A percentile compares a stretch with the other conserved stretches of the same genome.
phyloP scores from a whole-genome alignment of 2,113 vertebrate species.

The Chaetodon trifascialis region DNA sequence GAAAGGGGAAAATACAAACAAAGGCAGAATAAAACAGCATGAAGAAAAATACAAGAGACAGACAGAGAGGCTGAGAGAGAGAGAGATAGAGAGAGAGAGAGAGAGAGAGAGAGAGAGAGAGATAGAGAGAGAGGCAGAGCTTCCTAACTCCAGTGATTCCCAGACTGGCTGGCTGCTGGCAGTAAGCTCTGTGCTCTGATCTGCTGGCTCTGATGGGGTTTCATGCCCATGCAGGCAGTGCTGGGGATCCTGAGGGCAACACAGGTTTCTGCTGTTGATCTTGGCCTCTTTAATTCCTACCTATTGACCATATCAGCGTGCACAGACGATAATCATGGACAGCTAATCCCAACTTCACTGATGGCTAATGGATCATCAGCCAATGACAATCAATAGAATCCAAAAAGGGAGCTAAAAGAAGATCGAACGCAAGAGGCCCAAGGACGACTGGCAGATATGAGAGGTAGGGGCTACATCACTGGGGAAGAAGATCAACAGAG shows the following conservation, averaged over 20 bases:
- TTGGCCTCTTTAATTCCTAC: conserved; percentile 9
- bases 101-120: conserved; percentile 45
- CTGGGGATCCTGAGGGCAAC: conserved; percentile 70
- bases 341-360: conserved; percentile 45
- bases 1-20: conserved; percentile 5
- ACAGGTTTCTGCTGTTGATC: conserved; percentile 55
- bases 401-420: conserved; percentile 65
- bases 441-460: conserved; percentile 79
- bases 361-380: conserved; percentile 69
- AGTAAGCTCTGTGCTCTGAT: conserved; percentile 72
- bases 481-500: not conserved
- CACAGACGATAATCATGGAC: conserved; percentile 46
- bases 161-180: conserved; percentile 70
- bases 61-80: conserved; percentile 24
- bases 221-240: conserved; percentile 63
- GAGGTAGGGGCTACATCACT: conserved; percentile 75
- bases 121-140: conserved; percentile 61
- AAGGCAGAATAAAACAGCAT: conserved; percentile 6
- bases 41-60: conserved; percentile 43
- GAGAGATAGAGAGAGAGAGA: conserved; percentile 27
- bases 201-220: conserved; percentile 78
- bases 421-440: conserved; percentile 50
- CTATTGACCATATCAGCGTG: conserved; percentile 25
- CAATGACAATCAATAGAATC: conserved; percentile 43
- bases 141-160: conserved; percentile 70